These are phyloP conservation scores for Lymantria dispar DNA, from an alignment of 2,888 invertebrate genomes.

Conservation along the genomic window DNA sequence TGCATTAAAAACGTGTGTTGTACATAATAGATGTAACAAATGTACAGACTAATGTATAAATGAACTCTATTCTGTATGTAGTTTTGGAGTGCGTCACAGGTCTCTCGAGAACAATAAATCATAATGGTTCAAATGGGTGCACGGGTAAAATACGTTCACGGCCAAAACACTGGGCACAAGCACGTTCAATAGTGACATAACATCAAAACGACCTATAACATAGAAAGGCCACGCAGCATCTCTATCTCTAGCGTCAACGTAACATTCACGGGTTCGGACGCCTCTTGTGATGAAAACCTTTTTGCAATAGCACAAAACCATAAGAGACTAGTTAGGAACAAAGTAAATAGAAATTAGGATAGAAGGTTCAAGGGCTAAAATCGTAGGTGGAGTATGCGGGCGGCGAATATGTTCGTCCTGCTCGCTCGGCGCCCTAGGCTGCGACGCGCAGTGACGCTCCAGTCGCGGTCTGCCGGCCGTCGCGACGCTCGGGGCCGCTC, in stretches of 20 bases:
- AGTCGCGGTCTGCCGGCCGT: conserved; percentile 82
- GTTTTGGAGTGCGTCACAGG: conserved; percentile 32
- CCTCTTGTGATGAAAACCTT: conserved; percentile 75
- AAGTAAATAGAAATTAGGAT: conserved; percentile 68
- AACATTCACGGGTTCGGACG: conserved; percentile 58
- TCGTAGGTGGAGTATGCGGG: conserved; percentile 57
- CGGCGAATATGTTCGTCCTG: conserved; percentile 69
- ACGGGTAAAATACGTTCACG: conserved; percentile 66
- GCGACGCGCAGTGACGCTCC: conserved; percentile 76
- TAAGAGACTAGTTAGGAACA: conserved; percentile 59
- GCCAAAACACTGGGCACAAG: conserved; percentile 67
- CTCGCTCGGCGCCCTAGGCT: conserved; percentile 76
- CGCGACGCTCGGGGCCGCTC: conserved; percentile 78
- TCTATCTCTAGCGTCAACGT: conserved; percentile 74
- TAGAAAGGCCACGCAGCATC: conserved; percentile 74
- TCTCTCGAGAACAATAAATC: conserved; percentile 43
- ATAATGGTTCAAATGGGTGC: conserved; percentile 51
- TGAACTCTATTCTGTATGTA: background rate
- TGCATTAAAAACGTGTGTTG: background rate
- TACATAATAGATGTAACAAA: background rate
- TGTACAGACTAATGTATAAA: background rate
- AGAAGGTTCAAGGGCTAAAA: conserved; percentile 76
- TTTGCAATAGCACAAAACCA: conserved; percentile 65
- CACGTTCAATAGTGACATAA: conserved; percentile 78
- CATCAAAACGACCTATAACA: conserved; percentile 66